Base-by-base conservation (phyloP, 1,140 invertebrate genomes). In the Neodiprion fabricii region DNA sequence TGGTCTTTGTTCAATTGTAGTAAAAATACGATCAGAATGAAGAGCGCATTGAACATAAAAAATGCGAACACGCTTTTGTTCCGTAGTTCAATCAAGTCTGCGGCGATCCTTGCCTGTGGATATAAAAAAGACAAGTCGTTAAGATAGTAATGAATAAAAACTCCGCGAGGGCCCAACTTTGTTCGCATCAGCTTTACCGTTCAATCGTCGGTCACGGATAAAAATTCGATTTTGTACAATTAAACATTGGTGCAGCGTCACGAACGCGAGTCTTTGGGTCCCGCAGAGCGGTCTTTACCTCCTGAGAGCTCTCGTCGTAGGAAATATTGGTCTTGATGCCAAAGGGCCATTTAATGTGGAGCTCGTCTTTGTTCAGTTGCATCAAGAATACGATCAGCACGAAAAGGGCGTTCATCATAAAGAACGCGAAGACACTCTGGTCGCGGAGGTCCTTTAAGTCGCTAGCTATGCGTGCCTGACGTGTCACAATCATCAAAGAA, bases 41-140 rank as follows among this genome's bases (percentile, higher is more conserved):
- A 99, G 83, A 99, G 94, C 88, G 97, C 96, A 92, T 99, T 99
- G 91, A 98, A 95, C 96, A 99, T 99, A 91, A 99, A 96, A 94
- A 99, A 99, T 82, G 96, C 96, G 89, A 99, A 98, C 75, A 98
- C 96, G 80, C 96, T 95, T 89, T 98, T 98, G 92, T 98, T 99
- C 81, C 97, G 92, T 81, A 99, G 92, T 83, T 97, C 96, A 85
- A 95, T 94, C 86, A 99, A 91, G 88, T 98, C 97, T 80, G 90
- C 89, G 83, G 95, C 95, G 81, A 98, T 95, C 82, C 95, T 92
- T 85, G 93, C 94, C 94, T 98, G 92, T 89, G 91, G 67, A 71
- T 79, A 78, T 75, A 78, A 77, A 79, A 72, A 80, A 78, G 72
- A 67, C 65, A 81, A 48, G 76, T 67, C 8, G 78, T 84, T 85